These are phyloP conservation scores for Erpobdella octoculata DNA, from an alignment of 2,888 invertebrate species.

Conservation along the genomic window DNA sequence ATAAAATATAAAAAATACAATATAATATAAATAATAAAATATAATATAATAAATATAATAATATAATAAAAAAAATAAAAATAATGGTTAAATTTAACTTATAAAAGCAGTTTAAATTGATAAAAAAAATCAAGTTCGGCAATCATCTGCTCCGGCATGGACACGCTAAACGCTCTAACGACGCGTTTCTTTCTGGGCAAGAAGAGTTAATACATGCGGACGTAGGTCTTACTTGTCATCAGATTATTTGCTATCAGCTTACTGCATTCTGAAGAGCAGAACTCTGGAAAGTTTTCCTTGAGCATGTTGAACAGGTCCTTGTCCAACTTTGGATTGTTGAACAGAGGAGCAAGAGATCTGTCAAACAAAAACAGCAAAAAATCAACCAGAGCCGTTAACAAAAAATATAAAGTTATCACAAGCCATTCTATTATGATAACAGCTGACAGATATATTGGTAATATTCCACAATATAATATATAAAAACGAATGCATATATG, in stretches of 20 bases:
- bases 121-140: too few relatives aligned
- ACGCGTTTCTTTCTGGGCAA: not conserved
- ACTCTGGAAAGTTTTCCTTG: slow-evolving; percentile 82
- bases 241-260: slow-evolving; percentile 24
- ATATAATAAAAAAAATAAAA: too few relatives aligned
- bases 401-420: not conserved
- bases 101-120: too few relatives aligned
- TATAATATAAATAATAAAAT: too few relatives aligned
- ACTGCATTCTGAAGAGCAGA: slow-evolving; percentile 56
- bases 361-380: not conserved
- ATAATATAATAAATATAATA: too few relatives aligned
- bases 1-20: too few relatives aligned
- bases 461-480: too few relatives aligned
- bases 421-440: too few relatives aligned
- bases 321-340: slow-evolving; percentile 79
- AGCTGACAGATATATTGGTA: too few relatives aligned
- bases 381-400: not conserved
- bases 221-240: slow-evolving; percentile 10
- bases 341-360: slow-evolving; percentile 70
- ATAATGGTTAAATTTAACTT: too few relatives aligned
- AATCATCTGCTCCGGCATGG: not conserved
- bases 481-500: too few relatives aligned
- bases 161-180: slow-evolving; percentile 2
- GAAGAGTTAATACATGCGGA: not conserved
- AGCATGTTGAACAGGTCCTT: slow-evolving; percentile 74